Conservation (phyloP, 2,797 vertebrate genomes). For the Spinus pinus region DNA sequence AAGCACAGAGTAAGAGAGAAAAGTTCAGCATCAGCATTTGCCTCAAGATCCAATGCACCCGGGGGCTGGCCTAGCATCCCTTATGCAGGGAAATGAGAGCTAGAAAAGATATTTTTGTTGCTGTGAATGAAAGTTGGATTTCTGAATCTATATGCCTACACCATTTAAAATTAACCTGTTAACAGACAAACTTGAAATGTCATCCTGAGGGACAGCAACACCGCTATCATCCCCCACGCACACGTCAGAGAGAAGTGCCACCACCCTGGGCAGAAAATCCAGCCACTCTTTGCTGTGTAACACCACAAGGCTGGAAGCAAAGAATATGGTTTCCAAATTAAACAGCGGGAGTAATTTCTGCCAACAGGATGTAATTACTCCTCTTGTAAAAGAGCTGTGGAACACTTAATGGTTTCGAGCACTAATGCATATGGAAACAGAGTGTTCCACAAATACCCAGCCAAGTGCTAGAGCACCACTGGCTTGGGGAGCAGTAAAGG, state of each 20-base stretch:
- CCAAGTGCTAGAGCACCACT: conserved; percentile 1
- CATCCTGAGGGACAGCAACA: background rate
- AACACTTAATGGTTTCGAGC: conserved; percentile 36
- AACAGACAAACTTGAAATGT: background rate
- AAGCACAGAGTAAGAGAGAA: background rate
- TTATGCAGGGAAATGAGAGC: background rate
- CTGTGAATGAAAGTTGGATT: background rate
- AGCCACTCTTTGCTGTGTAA: background rate
- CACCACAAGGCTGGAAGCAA: background rate
- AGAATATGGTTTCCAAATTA: conserved; percentile 50
- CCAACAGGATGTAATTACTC: conserved; percentile 43
- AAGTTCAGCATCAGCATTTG: conserved; percentile 34
- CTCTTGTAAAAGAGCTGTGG: conserved; percentile 43
- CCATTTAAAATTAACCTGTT: background rate
- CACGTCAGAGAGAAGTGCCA: background rate
- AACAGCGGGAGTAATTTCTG: conserved; percentile 22
- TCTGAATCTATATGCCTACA: background rate
- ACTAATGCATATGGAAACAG: conserved; percentile 45
- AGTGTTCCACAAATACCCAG: background rate
- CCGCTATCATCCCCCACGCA: accelerated
- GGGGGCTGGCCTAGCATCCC: background rate
- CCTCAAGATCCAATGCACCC: background rate
- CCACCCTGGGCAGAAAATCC: background rate
- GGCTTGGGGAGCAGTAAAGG: background rate
- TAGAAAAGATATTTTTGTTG: background rate